Evolutionary conservation across 2,888 invertebrate genomes (phyloP).

Genomic region (Hirtodrosophila trivittata): DNA sequence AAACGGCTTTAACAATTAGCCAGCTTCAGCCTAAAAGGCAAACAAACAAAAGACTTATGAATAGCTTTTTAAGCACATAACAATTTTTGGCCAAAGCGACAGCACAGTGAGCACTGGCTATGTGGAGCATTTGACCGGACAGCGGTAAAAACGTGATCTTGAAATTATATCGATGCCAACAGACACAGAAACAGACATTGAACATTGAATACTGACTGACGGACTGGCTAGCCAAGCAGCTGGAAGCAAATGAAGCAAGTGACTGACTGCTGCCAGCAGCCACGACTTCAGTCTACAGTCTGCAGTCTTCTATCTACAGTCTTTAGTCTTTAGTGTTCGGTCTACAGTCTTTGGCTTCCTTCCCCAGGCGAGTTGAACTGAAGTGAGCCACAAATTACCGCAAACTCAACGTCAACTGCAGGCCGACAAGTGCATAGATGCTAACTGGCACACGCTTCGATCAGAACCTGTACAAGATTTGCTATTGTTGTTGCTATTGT

Average conservation of each 20-base stretch:
- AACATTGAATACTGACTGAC: conserved; percentile 36
- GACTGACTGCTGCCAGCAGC: conserved; percentile 31
- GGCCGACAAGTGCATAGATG: conserved; percentile 72
- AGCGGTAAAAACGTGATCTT: conserved; percentile 80
- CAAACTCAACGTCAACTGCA: conserved; percentile 69
- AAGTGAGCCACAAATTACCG: conserved; percentile 68
- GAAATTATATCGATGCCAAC: conserved; percentile 71
- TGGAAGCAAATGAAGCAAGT: conserved; percentile 25
- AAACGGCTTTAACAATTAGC: conserved; percentile 38
- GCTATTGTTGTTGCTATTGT: conserved; percentile 28
- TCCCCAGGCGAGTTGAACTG: conserved; percentile 47
- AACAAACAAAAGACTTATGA: conserved; percentile 51
- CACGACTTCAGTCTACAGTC: conserved; percentile 14
- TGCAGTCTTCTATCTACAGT: background rate
- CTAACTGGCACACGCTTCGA: conserved; percentile 77
- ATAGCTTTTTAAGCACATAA: conserved; percentile 60
- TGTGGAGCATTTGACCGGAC: conserved; percentile 69
- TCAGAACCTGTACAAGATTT: conserved; percentile 60
- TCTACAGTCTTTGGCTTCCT: conserved; percentile 42
- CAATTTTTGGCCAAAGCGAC: conserved; percentile 29
- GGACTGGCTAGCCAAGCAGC: conserved; percentile 34
- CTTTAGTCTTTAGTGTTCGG: conserved; percentile 1
- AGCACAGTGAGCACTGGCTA: conserved; percentile 17
- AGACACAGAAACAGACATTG: conserved; percentile 36
- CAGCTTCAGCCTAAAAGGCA: conserved; percentile 30